phyloP scores from a whole-genome alignment of 1,140 invertebrate species.

The Danaus plexippus region DNA sequence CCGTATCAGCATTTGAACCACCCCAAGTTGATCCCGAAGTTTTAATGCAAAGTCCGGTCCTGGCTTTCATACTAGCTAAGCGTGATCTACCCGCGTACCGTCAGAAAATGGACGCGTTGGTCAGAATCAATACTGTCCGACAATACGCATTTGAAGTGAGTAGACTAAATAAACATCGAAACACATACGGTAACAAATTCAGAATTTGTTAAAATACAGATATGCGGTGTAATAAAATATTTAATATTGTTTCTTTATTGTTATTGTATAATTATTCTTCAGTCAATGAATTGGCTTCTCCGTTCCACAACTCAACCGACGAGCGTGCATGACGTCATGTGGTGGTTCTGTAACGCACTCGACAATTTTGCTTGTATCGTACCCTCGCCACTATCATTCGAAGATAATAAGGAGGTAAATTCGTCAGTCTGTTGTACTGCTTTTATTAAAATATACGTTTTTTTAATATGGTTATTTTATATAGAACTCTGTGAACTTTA shows the following conservation, averaged over 20 bases:
- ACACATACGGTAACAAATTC: not conserved
- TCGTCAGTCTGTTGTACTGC: not conserved
- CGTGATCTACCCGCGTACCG: conserved; percentile 44
- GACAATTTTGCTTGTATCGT: conserved; percentile 47
- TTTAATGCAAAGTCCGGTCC: conserved; percentile 47
- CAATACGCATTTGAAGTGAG: conserved; percentile 65
- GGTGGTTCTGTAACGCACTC: conserved; percentile 84
- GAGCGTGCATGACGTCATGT: conserved; percentile 93
- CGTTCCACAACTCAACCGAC: conserved; percentile 91
- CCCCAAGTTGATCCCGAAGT: conserved; percentile 40
- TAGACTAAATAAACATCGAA: conserved; percentile 4
- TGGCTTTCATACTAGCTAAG: conserved; percentile 50
- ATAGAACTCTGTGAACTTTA: conserved; percentile 23
- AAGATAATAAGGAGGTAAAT: conserved; percentile 51
- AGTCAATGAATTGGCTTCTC: conserved; percentile 96
- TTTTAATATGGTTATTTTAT: too few relatives aligned
- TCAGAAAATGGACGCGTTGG: conserved; percentile 58
- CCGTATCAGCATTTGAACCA: conserved; percentile 47
- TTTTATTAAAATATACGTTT: not conserved
- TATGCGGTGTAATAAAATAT: not conserved
- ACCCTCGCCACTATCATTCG: conserved; percentile 28
- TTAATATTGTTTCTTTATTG: not conserved
- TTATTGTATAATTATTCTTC: not conserved
- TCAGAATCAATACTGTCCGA: conserved; percentile 55
- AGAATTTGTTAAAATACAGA: not conserved